Conservation (phyloP, 2,113 vertebrate species). For the Menura novaehollandiae region DNA sequence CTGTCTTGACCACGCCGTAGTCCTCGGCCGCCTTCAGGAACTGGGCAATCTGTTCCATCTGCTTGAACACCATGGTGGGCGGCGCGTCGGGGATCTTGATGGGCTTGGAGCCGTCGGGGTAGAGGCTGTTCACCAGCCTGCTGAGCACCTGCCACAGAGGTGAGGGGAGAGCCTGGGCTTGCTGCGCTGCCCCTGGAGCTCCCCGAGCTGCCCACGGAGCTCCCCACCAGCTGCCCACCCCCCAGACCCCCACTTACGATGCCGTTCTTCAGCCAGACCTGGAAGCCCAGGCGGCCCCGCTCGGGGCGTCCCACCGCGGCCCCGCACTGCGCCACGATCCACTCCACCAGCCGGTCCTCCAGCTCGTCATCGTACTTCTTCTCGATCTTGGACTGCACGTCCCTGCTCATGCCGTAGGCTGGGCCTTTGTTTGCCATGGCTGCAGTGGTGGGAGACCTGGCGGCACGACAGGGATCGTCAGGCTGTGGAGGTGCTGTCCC, state of each 20-base stretch:
- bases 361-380: conserved; percentile 94
- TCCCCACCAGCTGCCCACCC: fast-evolving
- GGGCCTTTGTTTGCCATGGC: conserved; percentile 96
- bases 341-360: conserved; percentile 91
- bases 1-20: conserved; percentile 91
- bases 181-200: fast-evolving
- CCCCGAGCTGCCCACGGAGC: fast-evolving
- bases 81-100: conserved; percentile 86
- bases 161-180: neutral
- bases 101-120: conserved; percentile 76
- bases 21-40: conserved; percentile 90
- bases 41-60: conserved; percentile 98
- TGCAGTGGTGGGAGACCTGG: conserved; percentile 52
- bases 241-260: conserved; percentile 76
- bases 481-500: neutral
- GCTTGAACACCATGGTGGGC: conserved; percentile 92
- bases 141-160: conserved; percentile 79
- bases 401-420: conserved; percentile 92
- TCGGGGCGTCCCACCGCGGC: conserved; percentile 80
- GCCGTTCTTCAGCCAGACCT: conserved; percentile 95
- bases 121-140: conserved; percentile 89
- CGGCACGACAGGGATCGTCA: neutral
- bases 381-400: conserved; percentile 93
- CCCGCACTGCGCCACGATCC: conserved; percentile 88
- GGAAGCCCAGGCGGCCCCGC: conserved; percentile 88